Conservation (phyloP, 2,888 invertebrate species). For the Drosophila putrida region DNA sequence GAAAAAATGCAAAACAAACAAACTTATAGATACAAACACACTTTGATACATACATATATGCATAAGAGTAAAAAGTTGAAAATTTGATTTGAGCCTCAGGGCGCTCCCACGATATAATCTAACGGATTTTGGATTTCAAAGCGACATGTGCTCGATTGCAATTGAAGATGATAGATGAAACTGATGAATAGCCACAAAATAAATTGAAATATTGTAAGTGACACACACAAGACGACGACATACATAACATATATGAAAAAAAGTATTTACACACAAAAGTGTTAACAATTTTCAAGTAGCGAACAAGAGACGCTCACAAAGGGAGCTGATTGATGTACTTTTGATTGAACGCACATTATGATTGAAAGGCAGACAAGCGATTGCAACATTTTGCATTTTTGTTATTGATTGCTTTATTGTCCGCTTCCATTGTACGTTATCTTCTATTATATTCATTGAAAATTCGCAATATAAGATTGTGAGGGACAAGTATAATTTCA, state of each 20-base stretch:
- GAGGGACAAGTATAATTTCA: too few relatives aligned
- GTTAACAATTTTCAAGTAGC: slow-evolving; percentile 42
- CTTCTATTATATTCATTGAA: slow-evolving; percentile 2
- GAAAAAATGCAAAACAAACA: slow-evolving; percentile 21
- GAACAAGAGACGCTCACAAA: slow-evolving; percentile 20
- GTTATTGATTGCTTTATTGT: slow-evolving; percentile 54
- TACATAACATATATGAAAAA: background rate
- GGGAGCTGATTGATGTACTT: slow-evolving; percentile 63
- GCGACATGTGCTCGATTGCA: slow-evolving; percentile 46
- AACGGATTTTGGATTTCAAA: slow-evolving; percentile 28
- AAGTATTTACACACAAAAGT: slow-evolving; percentile 16
- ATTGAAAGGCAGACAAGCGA: slow-evolving; percentile 52
- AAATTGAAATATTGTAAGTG: slow-evolving; percentile 43
- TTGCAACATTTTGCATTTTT: slow-evolving; percentile 49
- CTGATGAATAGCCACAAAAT: slow-evolving; percentile 37
- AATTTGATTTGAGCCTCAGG: slow-evolving; percentile 49
- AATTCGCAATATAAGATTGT: too few relatives aligned
- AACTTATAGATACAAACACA: background rate
- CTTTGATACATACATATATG: background rate
- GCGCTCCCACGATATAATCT: slow-evolving; percentile 67
- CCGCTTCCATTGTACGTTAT: slow-evolving; percentile 19
- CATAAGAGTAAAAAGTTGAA: slow-evolving; percentile 1
- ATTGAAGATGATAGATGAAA: slow-evolving; percentile 53
- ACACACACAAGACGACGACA: slow-evolving; percentile 7
- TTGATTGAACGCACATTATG: slow-evolving; percentile 44